Evolutionary conservation across 2,888 invertebrate genomes (phyloP).

Genomic region (Autographa gamma): DNA sequence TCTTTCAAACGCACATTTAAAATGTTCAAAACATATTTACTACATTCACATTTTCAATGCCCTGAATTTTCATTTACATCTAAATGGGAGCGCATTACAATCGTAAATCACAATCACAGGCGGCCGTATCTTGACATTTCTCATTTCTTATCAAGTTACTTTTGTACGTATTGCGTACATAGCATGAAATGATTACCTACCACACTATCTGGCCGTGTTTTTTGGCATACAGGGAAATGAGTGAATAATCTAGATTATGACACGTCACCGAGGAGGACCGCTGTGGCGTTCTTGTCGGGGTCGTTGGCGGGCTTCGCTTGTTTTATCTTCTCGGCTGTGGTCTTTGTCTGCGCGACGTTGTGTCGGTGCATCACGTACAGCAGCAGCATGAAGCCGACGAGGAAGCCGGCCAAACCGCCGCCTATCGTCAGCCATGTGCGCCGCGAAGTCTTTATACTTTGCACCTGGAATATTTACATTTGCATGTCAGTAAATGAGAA

Average conservation of each 20-base stretch:
- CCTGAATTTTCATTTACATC: conserved; percentile 30
- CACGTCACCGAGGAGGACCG: conserved; percentile 72
- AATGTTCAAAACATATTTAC: not conserved
- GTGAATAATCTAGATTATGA: conserved; percentile 31
- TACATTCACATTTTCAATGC: conserved; percentile 36
- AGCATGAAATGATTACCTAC: conserved; percentile 29
- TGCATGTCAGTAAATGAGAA: not conserved
- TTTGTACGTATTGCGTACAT: conserved; percentile 39
- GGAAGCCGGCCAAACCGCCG: conserved; percentile 82
- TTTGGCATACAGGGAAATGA: conserved; percentile 35
- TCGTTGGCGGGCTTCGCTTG: conserved; percentile 64
- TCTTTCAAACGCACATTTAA: not conserved
- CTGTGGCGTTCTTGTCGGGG: conserved; percentile 72
- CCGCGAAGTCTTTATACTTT: conserved; percentile 71
- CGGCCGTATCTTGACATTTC: conserved; percentile 36
- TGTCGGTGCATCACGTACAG: conserved; percentile 85
- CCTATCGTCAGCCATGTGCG: conserved; percentile 85
- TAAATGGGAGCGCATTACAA: conserved; percentile 23
- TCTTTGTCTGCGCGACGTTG: conserved; percentile 83
- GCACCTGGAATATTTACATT: conserved; percentile 67
- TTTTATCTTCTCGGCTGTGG: conserved; percentile 71
- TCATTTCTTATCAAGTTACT: conserved; percentile 48
- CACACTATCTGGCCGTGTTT: conserved; percentile 22
- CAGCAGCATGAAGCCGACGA: conserved; percentile 82
- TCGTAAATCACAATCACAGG: conserved; percentile 31